Conservation (phyloP, 2,888 invertebrate genomes). For the Lottia scabra region DNA sequence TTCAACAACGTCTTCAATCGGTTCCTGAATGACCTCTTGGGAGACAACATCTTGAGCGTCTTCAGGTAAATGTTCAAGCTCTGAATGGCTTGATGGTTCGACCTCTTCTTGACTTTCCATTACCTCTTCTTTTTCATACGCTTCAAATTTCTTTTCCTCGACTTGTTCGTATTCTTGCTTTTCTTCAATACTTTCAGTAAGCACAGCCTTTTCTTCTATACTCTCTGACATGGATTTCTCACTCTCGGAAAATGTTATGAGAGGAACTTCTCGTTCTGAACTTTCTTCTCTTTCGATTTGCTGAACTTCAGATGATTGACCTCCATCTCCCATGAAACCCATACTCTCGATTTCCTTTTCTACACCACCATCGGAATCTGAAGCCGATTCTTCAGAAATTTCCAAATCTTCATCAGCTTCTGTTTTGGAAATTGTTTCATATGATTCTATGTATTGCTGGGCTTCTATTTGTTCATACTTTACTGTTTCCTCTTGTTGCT, state of each 20-base stretch:
- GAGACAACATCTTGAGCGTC: slow-evolving; percentile 5
- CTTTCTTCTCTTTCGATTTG: neutral
- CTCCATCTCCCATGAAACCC: neutral
- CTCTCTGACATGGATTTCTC: neutral
- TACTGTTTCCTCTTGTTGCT: neutral
- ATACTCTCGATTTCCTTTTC: neutral
- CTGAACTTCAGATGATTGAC: neutral
- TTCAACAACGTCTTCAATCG: slow-evolving; percentile 11
- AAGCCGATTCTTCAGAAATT: slow-evolving; percentile 9
- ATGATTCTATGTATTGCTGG: neutral
- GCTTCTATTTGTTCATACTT: neutral
- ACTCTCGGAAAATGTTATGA: neutral
- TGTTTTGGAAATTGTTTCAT: neutral
- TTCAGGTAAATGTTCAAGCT: slow-evolving; percentile 21
- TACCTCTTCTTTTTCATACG: slow-evolving; percentile 10
- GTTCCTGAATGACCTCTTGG: slow-evolving; percentile 8
- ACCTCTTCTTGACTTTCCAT: neutral
- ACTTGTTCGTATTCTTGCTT: neutral
- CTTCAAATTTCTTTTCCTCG: neutral
- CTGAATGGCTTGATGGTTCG: neutral
- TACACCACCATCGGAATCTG: neutral
- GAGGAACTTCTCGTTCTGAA: neutral
- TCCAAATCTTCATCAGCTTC: slow-evolving; percentile 21
- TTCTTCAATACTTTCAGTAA: neutral
- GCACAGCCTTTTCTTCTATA: neutral